A percentile compares a stretch with the other conserved stretches of the same genome.
phyloP scores from a whole-genome alignment of 2,888 invertebrate species.

The Protonemura montana region DNA sequence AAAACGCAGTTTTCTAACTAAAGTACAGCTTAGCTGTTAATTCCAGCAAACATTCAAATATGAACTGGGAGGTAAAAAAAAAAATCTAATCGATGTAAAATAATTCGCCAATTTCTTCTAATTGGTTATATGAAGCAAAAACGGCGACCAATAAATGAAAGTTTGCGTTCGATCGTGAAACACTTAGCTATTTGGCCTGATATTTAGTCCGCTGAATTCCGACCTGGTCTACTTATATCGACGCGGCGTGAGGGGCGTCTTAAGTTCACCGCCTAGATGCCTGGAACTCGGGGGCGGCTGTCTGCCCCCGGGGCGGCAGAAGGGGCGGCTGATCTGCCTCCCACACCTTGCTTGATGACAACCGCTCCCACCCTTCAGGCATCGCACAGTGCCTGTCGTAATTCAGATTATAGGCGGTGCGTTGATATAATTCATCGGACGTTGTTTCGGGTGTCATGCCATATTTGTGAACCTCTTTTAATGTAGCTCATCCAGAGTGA shows the following conservation, averaged over 20 bases:
- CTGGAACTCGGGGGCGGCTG: not conserved
- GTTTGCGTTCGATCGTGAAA: not conserved
- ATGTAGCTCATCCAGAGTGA: not conserved
- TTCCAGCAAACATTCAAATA: no score
- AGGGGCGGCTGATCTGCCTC: conserved; percentile 17
- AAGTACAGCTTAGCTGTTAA: not conserved
- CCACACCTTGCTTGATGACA: conserved; percentile 21
- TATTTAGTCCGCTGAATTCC: not conserved
- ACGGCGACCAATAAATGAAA: not conserved
- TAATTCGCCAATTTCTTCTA: not conserved
- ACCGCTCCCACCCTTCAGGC: conserved; percentile 28
- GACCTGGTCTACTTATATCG: conserved; percentile 12
- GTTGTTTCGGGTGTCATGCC: not conserved
- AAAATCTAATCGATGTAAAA: not conserved
- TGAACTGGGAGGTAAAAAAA: not conserved
- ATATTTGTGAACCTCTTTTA: not conserved
- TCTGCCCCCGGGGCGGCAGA: not conserved
- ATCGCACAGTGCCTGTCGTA: not conserved
- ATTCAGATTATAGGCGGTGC: not conserved
- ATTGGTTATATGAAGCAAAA: not conserved
- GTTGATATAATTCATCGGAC: not conserved
- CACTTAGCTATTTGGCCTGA: not conserved
- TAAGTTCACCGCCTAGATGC: not conserved
- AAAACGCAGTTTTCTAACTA: not conserved
- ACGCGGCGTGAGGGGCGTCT: not conserved